phyloP scores from a whole-genome alignment of 2,113 vertebrate genomes.

The Benitochromis conjunctus region DNA sequence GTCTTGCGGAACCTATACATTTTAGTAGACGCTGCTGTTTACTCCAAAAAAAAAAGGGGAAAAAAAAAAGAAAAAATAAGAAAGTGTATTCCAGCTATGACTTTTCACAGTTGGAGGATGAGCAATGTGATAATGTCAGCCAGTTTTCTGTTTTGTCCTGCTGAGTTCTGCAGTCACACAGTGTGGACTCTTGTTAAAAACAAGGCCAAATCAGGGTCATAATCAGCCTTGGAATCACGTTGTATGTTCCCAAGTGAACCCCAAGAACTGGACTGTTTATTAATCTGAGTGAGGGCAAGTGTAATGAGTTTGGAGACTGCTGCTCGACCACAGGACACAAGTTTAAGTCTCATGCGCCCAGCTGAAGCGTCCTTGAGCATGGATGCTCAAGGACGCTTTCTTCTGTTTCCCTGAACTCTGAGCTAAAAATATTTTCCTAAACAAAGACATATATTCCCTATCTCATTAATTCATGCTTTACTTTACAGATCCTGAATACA shows the following conservation, averaged over 20 bases:
- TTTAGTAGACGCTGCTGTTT: not conserved
- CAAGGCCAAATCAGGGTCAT: not conserved
- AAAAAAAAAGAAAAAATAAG: not conserved
- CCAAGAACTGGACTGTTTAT: not conserved
- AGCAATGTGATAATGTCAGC: not conserved
- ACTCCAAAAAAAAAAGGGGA: not conserved
- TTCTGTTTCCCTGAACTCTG: not conserved
- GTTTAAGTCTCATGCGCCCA: not conserved
- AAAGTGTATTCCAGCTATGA: not conserved
- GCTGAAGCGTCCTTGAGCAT: not conserved
- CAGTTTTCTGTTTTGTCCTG: not conserved
- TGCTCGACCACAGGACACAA: not conserved
- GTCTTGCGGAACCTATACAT: not conserved
- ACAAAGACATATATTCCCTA: not conserved
- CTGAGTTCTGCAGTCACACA: not conserved
- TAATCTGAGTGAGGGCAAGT: not conserved
- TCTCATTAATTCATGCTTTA: not conserved
- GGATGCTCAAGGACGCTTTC: not conserved
- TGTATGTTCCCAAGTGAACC: not conserved
- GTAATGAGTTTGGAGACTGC: not conserved
- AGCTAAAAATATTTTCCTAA: not conserved
- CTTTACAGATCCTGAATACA: not conserved
- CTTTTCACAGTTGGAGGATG: not conserved
- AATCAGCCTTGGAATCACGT: conserved; percentile 12
- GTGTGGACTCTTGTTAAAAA: not conserved